Evolutionary conservation across 2,797 vertebrate genomes (phyloP).

Genomic region (Acrocephalus scirpaceus): DNA sequence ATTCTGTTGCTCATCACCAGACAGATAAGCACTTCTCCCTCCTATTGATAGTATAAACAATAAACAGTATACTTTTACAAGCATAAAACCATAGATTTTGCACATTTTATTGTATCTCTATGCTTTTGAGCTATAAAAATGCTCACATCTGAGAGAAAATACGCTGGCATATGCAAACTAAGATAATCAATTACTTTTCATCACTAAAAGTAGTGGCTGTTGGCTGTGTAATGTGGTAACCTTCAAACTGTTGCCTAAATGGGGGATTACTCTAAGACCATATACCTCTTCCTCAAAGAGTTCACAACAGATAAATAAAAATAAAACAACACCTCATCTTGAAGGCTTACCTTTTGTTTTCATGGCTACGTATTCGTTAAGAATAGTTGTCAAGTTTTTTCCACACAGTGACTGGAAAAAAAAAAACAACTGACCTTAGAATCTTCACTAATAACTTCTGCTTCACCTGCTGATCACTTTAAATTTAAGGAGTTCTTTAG

Average conservation of each 20-base stretch:
- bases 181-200: background rate
- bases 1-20: background rate
- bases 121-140: background rate
- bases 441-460: background rate
- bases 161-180: background rate
- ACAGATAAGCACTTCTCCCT: background rate
- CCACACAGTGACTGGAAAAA: slow-evolving; percentile 93
- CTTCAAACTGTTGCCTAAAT: background rate
- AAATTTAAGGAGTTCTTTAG: background rate
- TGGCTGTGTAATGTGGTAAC: background rate
- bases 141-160: background rate
- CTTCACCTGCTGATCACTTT: background rate
- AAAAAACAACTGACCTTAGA: slow-evolving; percentile 4
- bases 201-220: background rate
- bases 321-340: background rate
- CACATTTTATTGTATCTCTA: background rate
- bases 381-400: slow-evolving; percentile 92
- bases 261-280: background rate
- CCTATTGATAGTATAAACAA: background rate
- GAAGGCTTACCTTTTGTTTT: slow-evolving; percentile 90
- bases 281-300: background rate
- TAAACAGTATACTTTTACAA: background rate
- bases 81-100: background rate
- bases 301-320: background rate
- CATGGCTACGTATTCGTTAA: slow-evolving; percentile 93